A percentile compares a stretch with the other conserved stretches of the same genome.
Conservation (phyloP, 2,113 vertebrate genomes). For the Micronisus gabar region DNA sequence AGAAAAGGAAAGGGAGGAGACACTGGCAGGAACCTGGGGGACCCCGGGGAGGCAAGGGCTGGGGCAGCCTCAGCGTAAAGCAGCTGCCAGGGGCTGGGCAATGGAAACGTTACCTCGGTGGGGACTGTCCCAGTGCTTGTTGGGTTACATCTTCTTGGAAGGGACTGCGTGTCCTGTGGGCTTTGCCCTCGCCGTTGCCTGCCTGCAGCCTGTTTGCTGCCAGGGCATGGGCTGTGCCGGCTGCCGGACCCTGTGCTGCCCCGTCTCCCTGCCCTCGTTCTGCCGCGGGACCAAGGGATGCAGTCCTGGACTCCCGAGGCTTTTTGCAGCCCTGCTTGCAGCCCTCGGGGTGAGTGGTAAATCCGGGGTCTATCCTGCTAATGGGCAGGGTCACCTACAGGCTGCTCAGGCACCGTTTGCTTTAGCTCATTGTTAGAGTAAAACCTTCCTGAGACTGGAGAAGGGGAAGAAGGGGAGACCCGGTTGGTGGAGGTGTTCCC, state of each 20-base stretch:
- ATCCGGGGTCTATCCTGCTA: not conserved
- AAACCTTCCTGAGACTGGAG: not conserved
- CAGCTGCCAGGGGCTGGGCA: not conserved
- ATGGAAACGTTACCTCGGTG: not conserved
- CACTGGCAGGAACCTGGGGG: not conserved
- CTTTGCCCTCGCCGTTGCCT: not conserved
- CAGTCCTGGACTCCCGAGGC: not conserved
- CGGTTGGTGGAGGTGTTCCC: not conserved
- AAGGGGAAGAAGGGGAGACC: not conserved
- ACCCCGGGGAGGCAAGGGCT: not conserved
- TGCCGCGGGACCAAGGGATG: not conserved
- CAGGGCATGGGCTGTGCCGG: not conserved
- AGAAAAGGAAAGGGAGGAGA: not conserved
- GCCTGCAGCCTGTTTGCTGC: not conserved
- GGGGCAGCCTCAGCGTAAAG: not conserved
- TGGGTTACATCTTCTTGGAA: not conserved
- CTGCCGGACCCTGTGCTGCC: not conserved
- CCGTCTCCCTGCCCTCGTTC: not conserved
- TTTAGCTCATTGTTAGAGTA: not conserved
- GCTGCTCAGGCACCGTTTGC: not conserved
- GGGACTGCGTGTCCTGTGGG: not conserved
- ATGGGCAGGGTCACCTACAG: not conserved
- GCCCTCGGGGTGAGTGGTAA: not conserved
- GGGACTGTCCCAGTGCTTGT: not conserved
- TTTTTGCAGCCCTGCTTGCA: not conserved